Conservation (phyloP, 1,140 invertebrate species). For the Drosophila busckii region DNA sequence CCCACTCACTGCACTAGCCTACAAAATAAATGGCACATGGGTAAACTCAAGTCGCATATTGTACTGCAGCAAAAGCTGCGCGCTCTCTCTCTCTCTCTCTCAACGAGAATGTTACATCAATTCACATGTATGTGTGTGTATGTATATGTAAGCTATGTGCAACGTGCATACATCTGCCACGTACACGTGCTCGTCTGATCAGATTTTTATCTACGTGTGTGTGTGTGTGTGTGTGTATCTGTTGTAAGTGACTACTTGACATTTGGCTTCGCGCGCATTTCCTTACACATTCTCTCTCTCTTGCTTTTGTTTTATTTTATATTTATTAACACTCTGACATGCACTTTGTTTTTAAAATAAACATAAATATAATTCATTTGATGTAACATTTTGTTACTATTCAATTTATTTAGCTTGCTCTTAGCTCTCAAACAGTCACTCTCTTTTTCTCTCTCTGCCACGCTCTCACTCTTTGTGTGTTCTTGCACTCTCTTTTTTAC, state of each 20-base stretch:
- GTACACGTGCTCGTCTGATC: constrained; percentile 53
- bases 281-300: constrained; percentile 36
- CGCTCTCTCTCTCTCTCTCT: background rate
- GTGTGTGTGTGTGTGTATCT: constrained; percentile 15
- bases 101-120: background rate
- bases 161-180: constrained; percentile 15
- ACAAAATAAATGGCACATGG: no score
- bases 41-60: no score
- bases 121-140: background rate
- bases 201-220: constrained; percentile 33
- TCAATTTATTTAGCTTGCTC: background rate
- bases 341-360: background rate
- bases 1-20: no score
- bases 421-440: constrained; percentile 10
- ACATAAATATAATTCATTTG: no score
- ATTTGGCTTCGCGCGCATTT: constrained; percentile 50
- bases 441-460: background rate
- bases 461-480: background rate
- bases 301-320: constrained; percentile 38
- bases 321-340: constrained; percentile 21
- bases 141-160: no score
- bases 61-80: background rate
- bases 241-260: constrained; percentile 15
- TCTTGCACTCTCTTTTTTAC: constrained; percentile 8
- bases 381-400: no score